These are phyloP conservation scores for Sphinx pinastri DNA, from an alignment of 2,888 invertebrate species.

Conservation along the genomic window DNA sequence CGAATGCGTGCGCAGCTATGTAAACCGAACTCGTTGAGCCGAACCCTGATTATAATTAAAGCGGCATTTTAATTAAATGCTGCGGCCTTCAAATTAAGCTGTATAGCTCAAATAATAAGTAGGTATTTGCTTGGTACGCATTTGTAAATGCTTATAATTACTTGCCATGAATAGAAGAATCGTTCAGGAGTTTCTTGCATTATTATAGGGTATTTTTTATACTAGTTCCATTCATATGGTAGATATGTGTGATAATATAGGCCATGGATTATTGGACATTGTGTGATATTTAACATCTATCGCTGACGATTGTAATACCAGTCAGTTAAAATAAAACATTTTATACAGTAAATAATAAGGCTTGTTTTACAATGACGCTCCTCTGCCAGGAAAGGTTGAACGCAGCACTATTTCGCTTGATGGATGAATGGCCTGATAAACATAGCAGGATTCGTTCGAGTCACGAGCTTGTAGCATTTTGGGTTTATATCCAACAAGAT, in stretches of 20 bases:
- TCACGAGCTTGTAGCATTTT: neutral
- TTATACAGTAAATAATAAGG: neutral
- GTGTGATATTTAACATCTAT: no score
- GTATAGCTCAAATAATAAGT: conserved; percentile 20
- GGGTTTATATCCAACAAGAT: neutral
- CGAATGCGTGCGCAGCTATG: conserved; percentile 33
- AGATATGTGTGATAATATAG: no score
- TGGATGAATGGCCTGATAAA: conserved; percentile 12
- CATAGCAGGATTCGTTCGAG: neutral
- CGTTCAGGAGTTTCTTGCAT: no score
- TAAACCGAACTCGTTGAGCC: conserved; percentile 40
- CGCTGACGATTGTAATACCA: no score
- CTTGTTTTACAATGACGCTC: neutral
- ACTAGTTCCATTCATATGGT: no score
- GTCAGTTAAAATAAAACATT: neutral
- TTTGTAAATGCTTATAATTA: neutral
- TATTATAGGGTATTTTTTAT: no score
- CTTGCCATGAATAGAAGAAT: neutral
- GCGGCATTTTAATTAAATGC: conserved; percentile 41
- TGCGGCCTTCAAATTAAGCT: conserved; percentile 28
- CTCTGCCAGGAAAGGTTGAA: neutral
- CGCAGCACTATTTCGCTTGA: neutral
- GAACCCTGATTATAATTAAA: conserved; percentile 40
- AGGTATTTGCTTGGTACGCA: conserved; percentile 9
- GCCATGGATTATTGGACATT: no score